Conservation (phyloP, 2,113 vertebrate genomes). For the Halichoeres trimaculatus region DNA sequence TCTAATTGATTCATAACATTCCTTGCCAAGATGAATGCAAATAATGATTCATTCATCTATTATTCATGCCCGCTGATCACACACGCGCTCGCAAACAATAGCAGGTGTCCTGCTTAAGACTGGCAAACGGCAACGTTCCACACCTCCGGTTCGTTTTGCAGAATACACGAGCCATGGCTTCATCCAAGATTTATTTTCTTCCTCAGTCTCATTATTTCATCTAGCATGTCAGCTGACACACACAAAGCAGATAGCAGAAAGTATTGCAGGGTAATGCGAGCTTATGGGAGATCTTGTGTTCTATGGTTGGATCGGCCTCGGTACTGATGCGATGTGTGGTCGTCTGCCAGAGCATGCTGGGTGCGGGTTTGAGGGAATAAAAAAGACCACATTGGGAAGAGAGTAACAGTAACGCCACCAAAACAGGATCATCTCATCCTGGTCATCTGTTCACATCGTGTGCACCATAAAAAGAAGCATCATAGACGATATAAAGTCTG, state of each 20-base stretch:
- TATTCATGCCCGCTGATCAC: conserved; percentile 58
- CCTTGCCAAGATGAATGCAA: conserved; percentile 62
- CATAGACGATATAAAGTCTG: too few relatives aligned
- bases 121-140: conserved; percentile 27
- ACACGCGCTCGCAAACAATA: conserved; percentile 42
- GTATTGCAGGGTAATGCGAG: conserved; percentile 30
- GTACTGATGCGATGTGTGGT: not conserved
- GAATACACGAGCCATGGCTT: conserved; percentile 8
- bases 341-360: conserved; percentile 28
- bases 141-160: conserved; percentile 41
- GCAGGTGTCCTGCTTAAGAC: conserved; percentile 55
- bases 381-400: conserved; percentile 13
- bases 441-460: not conserved
- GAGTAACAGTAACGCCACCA: not conserved
- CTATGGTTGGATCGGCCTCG: conserved; percentile 19
- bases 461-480: not conserved
- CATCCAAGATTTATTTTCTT: conserved; percentile 28
- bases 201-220: conserved; percentile 28
- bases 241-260: conserved; percentile 18
- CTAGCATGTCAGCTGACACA: not conserved
- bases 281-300: conserved; percentile 33
- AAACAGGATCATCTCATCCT: conserved; percentile 6
- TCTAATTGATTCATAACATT: conserved; percentile 64
- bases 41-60: conserved; percentile 61
- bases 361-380: conserved; percentile 37